These are phyloP conservation scores for Agriotes lineatus DNA, from an alignment of 2,888 invertebrate species.

Conservation along the genomic window DNA sequence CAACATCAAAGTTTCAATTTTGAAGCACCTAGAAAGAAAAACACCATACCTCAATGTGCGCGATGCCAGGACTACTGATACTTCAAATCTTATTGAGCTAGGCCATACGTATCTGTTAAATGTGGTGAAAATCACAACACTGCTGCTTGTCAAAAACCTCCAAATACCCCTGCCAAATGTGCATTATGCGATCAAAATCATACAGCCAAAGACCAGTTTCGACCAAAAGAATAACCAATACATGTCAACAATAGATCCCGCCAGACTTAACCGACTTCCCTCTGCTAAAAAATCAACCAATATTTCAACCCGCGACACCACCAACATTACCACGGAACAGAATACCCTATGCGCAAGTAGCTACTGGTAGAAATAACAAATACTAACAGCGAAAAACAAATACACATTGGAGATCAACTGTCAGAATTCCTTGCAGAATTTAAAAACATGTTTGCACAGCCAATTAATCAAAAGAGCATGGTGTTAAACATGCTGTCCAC, in stretches of 20 bases:
- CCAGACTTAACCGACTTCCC: background rate
- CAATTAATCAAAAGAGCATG: constrained; percentile 21
- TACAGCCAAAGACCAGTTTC: background rate
- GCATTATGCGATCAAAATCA: constrained; percentile 3
- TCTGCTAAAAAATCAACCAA: background rate
- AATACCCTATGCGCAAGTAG: constrained; percentile 7
- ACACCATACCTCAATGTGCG: background rate
- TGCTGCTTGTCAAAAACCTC: constrained; percentile 7
- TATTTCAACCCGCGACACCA: background rate
- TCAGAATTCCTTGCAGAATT: constrained; percentile 11
- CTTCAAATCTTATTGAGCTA: background rate
- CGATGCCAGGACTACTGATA: constrained; percentile 1
- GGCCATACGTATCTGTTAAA: constrained; percentile 4
- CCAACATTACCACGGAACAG: constrained; percentile 8
- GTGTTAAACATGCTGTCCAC: constrained; percentile 12
- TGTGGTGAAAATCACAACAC: constrained; percentile 12
- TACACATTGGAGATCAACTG: constrained; percentile 9
- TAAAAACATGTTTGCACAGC: constrained; percentile 14
- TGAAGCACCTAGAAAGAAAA: constrained; percentile 15
- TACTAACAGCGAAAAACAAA: background rate
- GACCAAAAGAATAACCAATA: background rate
- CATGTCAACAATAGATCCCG: background rate
- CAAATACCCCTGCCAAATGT: constrained; percentile 13
- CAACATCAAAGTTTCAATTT: background rate
- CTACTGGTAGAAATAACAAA: background rate